Conservation (phyloP, 2,113 vertebrate species). For the Stictonetta naevosa region DNA sequence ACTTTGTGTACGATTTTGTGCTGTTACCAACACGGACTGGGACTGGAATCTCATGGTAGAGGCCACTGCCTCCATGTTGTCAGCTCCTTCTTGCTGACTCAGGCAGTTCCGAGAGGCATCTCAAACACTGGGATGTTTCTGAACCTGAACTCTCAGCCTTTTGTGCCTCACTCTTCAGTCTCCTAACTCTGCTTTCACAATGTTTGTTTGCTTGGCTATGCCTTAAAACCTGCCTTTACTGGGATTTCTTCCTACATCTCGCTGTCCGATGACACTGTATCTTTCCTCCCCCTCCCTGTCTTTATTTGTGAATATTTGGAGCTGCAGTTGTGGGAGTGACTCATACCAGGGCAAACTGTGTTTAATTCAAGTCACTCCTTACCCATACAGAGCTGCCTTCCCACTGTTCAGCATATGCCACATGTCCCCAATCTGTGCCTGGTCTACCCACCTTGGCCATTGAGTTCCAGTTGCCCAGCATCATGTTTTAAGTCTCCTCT, state of each 20-base stretch:
- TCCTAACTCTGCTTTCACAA: background rate
- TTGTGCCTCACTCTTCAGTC: background rate
- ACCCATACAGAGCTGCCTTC: constrained; percentile 34
- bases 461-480: constrained; percentile 19
- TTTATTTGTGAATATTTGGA: background rate
- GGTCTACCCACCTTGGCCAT: background rate
- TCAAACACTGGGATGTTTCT: background rate
- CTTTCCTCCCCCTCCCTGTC: background rate
- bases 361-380: constrained; percentile 62
- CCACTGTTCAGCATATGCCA: constrained; percentile 59
- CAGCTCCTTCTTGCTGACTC: background rate
- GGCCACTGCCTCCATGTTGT: background rate
- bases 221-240: background rate
- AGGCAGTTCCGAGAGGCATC: background rate
- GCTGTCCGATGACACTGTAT: background rate
- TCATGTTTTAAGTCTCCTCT: constrained; percentile 23
- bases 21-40: background rate
- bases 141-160: background rate
- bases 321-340: background rate
- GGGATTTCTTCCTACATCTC: background rate
- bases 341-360: constrained; percentile 18
- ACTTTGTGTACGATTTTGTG: background rate
- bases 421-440: background rate
- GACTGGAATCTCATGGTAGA: background rate
- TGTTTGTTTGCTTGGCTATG: background rate